phyloP scores from a whole-genome alignment of 2,797 vertebrate genomes.

The Chaetophractus vellerosus region DNA sequence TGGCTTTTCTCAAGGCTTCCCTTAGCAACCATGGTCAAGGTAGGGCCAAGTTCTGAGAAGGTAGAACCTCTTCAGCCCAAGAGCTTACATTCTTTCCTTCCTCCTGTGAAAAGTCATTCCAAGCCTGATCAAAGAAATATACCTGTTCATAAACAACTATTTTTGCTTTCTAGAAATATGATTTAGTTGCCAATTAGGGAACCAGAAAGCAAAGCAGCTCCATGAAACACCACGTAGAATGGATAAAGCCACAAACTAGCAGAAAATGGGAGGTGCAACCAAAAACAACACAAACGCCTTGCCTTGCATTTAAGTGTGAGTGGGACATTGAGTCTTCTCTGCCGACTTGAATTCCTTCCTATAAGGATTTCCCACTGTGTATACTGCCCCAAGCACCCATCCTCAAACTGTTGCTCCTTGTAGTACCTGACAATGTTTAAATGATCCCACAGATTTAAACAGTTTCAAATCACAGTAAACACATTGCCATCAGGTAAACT shows the following conservation, averaged over 20 bases:
- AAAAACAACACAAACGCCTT: neutral
- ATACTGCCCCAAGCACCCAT: neutral
- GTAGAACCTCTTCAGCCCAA: conserved; percentile 73
- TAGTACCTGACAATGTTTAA: neutral
- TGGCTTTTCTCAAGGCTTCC: conserved; percentile 86
- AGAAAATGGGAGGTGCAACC: neutral
- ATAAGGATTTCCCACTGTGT: neutral
- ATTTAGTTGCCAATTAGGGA: neutral
- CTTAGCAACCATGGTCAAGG: conserved; percentile 85
- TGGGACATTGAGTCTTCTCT: neutral
- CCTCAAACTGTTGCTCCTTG: neutral
- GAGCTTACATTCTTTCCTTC: conserved; percentile 57
- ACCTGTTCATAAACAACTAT: neutral
- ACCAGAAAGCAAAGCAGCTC: conserved; percentile 1
- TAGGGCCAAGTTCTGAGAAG: conserved; percentile 78
- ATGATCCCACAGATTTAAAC: neutral
- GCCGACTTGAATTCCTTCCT: neutral
- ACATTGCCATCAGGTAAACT: neutral
- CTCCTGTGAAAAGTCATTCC: conserved; percentile 55
- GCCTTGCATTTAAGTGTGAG: neutral
- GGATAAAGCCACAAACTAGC: neutral
- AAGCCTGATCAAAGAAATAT: conserved; percentile 66
- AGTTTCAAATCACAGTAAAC: neutral
- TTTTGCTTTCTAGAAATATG: conserved; percentile 61
- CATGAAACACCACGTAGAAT: neutral